A percentile compares a stretch with the other conserved stretches of the same genome.
Evolutionary conservation across 2,888 invertebrate genomes (phyloP).

Genomic region (Polietes domitor): DNA sequence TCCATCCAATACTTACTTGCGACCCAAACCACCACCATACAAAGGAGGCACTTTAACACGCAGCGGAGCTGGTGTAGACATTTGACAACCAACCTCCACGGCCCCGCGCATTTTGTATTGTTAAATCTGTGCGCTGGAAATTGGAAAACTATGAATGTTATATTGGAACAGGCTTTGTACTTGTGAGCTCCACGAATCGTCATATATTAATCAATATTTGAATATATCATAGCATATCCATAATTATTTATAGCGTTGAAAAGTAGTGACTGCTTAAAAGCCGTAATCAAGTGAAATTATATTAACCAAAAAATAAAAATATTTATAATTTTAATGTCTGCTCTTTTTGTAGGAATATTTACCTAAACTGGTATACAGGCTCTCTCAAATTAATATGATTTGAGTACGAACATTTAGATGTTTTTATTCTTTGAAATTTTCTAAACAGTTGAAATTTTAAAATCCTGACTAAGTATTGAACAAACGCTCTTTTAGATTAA

Average conservation of each 20-base stretch:
- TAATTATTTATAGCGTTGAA: background rate
- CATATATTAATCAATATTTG: background rate
- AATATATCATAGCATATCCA: slow-evolving; percentile 7
- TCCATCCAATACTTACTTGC: slow-evolving; percentile 80
- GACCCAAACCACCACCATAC: slow-evolving; percentile 81
- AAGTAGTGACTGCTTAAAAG: too few relatives aligned
- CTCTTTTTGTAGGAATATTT: too few relatives aligned
- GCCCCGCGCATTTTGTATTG: slow-evolving; percentile 79
- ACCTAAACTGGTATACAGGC: too few relatives aligned
- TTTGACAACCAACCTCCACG: slow-evolving; percentile 78
- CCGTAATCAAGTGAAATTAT: too few relatives aligned
- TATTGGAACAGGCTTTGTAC: background rate
- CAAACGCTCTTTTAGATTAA: too few relatives aligned
- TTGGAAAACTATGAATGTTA: background rate
- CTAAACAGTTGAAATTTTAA: too few relatives aligned
- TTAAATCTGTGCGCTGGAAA: slow-evolving; percentile 67
- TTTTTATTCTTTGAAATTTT: too few relatives aligned
- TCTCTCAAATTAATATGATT: too few relatives aligned
- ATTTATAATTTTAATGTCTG: too few relatives aligned
- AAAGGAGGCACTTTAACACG: slow-evolving; percentile 76
- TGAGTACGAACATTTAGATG: too few relatives aligned
- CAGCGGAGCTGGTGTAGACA: slow-evolving; percentile 78
- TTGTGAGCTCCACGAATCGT: background rate
- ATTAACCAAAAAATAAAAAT: too few relatives aligned
- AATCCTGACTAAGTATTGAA: too few relatives aligned